A percentile compares a stretch with the other conserved stretches of the same genome.
Conservation (phyloP, 2,113 vertebrate species). For the Salvelinus sp. region DNA sequence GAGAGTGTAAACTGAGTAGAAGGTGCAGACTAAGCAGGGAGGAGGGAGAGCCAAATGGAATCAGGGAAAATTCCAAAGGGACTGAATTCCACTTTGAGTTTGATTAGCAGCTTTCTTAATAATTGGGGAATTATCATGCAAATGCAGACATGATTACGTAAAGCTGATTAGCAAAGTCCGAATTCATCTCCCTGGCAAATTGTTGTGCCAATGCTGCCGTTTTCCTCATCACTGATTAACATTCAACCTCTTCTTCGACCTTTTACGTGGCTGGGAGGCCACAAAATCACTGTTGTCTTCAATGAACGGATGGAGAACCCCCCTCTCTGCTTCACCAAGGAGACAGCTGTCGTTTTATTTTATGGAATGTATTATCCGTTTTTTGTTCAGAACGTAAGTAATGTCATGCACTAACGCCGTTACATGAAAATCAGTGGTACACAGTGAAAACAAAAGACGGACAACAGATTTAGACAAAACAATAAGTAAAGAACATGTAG, state of each 20-base stretch:
- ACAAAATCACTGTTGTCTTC: not conserved
- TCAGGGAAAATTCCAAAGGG: slow-evolving; percentile 57
- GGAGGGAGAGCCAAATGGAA: slow-evolving; percentile 34
- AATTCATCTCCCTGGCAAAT: slow-evolving; percentile 66
- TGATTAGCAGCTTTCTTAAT: slow-evolving; percentile 74
- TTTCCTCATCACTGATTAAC: slow-evolving; percentile 74
- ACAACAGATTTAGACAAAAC: not conserved
- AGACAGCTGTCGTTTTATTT: too few species aligned
- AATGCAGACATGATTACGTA: slow-evolving; percentile 68
- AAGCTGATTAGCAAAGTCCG: slow-evolving; percentile 72
- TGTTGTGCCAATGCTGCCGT: slow-evolving; percentile 24
- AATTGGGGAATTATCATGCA: slow-evolving; percentile 80
- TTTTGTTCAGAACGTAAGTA: not conserved
- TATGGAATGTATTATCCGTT: too few species aligned
- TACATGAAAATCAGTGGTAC: not conserved
- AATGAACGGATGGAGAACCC: not conserved
- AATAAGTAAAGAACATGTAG: not conserved
- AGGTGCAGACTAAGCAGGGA: slow-evolving; percentile 11
- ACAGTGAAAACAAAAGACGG: not conserved
- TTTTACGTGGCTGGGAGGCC: slow-evolving; percentile 23
- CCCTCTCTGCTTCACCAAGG: too few species aligned
- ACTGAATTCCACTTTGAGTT: slow-evolving; percentile 62
- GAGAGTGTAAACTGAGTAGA: slow-evolving; percentile 6
- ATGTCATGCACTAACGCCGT: not conserved
- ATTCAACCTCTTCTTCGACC: slow-evolving; percentile 67